phyloP scores from a whole-genome alignment of 2,888 invertebrate species.

The Muscina levida region DNA sequence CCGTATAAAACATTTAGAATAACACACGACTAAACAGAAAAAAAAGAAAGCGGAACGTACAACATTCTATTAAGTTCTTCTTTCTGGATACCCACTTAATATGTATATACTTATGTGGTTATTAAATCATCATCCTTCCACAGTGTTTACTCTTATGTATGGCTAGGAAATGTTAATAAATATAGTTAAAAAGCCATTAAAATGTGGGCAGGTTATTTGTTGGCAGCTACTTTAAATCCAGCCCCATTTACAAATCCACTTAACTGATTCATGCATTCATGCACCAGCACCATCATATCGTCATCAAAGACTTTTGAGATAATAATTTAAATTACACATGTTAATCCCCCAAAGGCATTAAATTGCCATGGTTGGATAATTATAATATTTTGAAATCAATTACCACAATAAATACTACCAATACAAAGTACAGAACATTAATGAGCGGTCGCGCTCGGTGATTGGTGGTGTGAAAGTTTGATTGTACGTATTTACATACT shows the following conservation, averaged over 20 bases:
- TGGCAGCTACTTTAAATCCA: background rate
- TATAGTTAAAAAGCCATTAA: constrained; percentile 38
- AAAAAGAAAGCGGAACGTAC: too few relatives aligned
- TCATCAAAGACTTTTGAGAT: constrained; percentile 13
- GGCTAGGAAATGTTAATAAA: background rate
- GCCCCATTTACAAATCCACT: too few relatives aligned
- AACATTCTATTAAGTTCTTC: too few relatives aligned
- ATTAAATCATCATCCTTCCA: too few relatives aligned
- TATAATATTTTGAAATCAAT: constrained; percentile 45
- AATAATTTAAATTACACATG: constrained; percentile 42
- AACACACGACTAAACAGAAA: too few relatives aligned
- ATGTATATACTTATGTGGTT: too few relatives aligned
- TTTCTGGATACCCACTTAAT: too few relatives aligned
- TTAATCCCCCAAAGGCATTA: constrained; percentile 39
- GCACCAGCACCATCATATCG: background rate
- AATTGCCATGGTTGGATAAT: constrained; percentile 31
- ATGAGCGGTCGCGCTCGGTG: background rate
- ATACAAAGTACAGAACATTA: background rate
- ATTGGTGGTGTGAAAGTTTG: too few relatives aligned
- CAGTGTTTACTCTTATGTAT: too few relatives aligned
- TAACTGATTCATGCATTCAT: background rate
- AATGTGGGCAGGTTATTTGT: background rate
- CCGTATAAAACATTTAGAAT: too few relatives aligned
- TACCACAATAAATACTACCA: constrained; percentile 35
- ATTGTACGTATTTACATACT: too few relatives aligned